phyloP scores from a whole-genome alignment of 2,888 invertebrate genomes.

The Pyrocoelia pectoralis region DNA sequence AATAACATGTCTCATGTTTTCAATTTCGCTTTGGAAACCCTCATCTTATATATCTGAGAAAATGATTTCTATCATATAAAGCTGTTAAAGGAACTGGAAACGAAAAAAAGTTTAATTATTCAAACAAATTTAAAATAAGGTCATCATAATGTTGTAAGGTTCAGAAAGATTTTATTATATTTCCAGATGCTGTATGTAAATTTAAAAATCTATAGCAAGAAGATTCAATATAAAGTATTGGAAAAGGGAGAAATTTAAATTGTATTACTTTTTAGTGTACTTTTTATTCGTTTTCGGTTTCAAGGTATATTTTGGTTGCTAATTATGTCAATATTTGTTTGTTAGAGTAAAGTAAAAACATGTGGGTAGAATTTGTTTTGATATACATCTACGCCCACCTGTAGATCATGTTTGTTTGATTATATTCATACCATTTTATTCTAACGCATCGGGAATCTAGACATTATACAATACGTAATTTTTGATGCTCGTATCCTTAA shows the following conservation, averaged over 20 bases:
- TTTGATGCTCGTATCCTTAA: no score
- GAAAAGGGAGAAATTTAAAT: background rate
- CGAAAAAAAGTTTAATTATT: background rate
- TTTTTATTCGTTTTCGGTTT: background rate
- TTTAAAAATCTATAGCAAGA: background rate
- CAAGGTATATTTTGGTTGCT: no score
- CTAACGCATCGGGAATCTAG: no score
- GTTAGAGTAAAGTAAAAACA: no score
- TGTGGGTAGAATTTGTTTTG: no score
- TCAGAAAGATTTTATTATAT: constrained; percentile 1
- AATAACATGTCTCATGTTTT: constrained; percentile 35
- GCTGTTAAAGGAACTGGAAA: background rate
- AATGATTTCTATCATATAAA: constrained; percentile 20
- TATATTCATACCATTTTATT: no score
- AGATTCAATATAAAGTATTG: background rate
- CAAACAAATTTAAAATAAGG: background rate
- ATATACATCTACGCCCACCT: no score
- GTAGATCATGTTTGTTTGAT: no score
- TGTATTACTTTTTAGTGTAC: background rate
- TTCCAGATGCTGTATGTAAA: constrained; percentile 1
- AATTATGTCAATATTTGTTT: no score
- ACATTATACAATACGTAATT: no score
- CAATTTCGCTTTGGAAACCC: constrained; percentile 33
- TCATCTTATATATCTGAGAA: constrained; percentile 9
- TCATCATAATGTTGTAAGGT: background rate